A percentile compares a stretch with the other conserved stretches of the same genome.
These are phyloP conservation scores for Metaphire vulgaris DNA, from an alignment of 1,140 invertebrate species.

Conservation along the genomic window DNA sequence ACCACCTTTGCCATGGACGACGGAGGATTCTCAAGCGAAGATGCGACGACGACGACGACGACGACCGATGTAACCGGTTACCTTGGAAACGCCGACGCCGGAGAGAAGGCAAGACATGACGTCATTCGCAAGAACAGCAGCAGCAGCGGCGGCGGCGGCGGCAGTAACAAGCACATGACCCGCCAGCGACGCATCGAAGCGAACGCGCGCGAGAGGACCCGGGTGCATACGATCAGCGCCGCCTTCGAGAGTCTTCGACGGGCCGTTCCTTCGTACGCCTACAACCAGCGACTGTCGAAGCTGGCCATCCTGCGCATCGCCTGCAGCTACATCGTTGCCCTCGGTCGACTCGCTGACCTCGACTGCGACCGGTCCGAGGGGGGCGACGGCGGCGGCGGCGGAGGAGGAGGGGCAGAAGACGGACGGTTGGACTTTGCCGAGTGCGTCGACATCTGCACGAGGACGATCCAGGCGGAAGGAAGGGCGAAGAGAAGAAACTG, in stretches of 20 bases:
- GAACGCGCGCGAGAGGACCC: slow-evolving; percentile 80
- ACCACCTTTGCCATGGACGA: no score
- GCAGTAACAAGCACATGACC: slow-evolving; percentile 83
- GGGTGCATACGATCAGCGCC: slow-evolving; percentile 89
- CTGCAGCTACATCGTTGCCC: slow-evolving; percentile 63
- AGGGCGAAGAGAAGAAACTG: slow-evolving; percentile 61
- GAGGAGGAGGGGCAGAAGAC: no score
- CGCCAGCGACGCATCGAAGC: slow-evolving; percentile 82
- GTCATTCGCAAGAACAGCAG: background rate
- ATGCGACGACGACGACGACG: no score
- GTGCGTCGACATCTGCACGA: slow-evolving; percentile 75
- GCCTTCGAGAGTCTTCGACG: slow-evolving; percentile 80
- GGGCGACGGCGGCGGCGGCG: no score
- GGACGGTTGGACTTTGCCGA: slow-evolving; percentile 59
- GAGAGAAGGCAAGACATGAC: background rate
- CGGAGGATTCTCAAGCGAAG: no score
- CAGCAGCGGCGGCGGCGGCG: slow-evolving; percentile 23
- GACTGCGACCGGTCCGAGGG: slow-evolving; percentile 57
- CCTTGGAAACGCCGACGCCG: no score
- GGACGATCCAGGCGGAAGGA: slow-evolving; percentile 83
- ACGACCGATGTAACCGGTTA: no score
- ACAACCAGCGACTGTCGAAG: slow-evolving; percentile 86
- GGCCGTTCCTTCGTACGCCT: slow-evolving; percentile 79
- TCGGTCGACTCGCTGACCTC: slow-evolving; percentile 63
- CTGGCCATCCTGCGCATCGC: slow-evolving; percentile 75